These are phyloP conservation scores for Mamestra configurata DNA, from an alignment of 1,140 invertebrate species.

Conservation along the genomic window DNA sequence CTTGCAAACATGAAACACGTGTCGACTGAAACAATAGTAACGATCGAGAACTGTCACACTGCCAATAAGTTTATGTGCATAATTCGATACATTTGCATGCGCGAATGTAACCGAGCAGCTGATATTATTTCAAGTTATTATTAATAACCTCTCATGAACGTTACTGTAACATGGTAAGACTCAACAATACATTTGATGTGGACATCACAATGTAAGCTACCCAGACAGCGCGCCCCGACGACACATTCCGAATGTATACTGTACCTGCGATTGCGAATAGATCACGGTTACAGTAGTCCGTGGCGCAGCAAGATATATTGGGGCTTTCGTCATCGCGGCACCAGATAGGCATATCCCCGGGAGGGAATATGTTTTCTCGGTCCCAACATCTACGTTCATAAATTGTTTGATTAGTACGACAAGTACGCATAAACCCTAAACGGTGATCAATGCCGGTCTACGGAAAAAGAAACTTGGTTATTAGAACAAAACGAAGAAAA, in stretches of 20 bases:
- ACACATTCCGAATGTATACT: slow-evolving; percentile 72
- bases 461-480: slow-evolving; percentile 76
- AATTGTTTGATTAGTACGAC: slow-evolving; percentile 71
- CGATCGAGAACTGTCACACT: slow-evolving; percentile 10
- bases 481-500: slow-evolving; percentile 74
- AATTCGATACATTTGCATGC: slow-evolving; percentile 54
- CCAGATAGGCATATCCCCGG: slow-evolving; percentile 89
- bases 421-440: slow-evolving; percentile 53
- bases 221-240: slow-evolving; percentile 71
- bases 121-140: background rate
- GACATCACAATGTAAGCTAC: slow-evolving; percentile 83
- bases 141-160: slow-evolving; percentile 41
- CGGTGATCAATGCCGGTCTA: slow-evolving; percentile 84
- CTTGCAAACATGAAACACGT: background rate
- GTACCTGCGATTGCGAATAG: slow-evolving; percentile 74
- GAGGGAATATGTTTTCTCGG: slow-evolving; percentile 86
- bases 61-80: slow-evolving; percentile 27
- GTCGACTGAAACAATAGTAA: slow-evolving; percentile 4
- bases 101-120: slow-evolving; percentile 35
- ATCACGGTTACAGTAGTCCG: slow-evolving; percentile 90
- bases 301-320: slow-evolving; percentile 89
- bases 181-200: slow-evolving; percentile 65
- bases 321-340: slow-evolving; percentile 88
- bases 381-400: slow-evolving; percentile 89
- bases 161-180: slow-evolving; percentile 53